Evolutionary conservation across 2,797 vertebrate genomes (phyloP).

Genomic region (Kryptopterus vitreolus): DNA sequence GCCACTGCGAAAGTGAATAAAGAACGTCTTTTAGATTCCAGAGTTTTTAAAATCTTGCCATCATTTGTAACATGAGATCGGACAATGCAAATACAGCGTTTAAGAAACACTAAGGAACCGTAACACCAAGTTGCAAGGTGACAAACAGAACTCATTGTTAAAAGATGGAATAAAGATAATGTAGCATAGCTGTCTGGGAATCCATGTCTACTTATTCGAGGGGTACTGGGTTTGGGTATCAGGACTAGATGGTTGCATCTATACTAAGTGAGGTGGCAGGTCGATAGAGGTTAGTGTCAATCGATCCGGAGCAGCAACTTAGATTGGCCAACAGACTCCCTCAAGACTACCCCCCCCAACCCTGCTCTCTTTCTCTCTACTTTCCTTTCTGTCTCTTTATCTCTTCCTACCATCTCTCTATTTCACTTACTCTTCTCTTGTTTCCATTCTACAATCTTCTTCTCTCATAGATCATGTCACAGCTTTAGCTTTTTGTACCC

Average conservation of each 20-base stretch:
- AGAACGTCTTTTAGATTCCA: constrained; percentile 16
- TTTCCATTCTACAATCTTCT: constrained; percentile 42
- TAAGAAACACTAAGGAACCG: constrained; percentile 3
- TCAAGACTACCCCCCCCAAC: constrained; percentile 61
- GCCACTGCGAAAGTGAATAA: constrained; percentile 21
- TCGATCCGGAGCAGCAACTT: constrained; percentile 77
- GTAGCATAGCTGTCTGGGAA: constrained; percentile 22
- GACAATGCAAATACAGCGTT: neutral
- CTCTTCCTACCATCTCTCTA: constrained; percentile 40
- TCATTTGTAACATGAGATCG: neutral
- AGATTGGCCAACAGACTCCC: constrained; percentile 78
- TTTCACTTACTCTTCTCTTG: constrained; percentile 43
- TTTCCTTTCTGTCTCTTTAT: constrained; percentile 59
- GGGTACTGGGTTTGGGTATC: constrained; percentile 38
- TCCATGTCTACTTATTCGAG: constrained; percentile 20
- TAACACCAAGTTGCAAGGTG: neutral
- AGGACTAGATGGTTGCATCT: constrained; percentile 44
- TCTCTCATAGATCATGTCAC: constrained; percentile 19
- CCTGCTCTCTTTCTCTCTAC: constrained; percentile 48
- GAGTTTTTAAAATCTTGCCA: neutral
- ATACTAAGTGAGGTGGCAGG: constrained; percentile 61
- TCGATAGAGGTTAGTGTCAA: constrained; percentile 85
- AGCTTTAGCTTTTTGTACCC: constrained; percentile 12
- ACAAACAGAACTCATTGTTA: neutral
- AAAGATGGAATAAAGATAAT: neutral